A percentile compares a stretch with the other conserved stretches of the same genome.
phyloP scores from a whole-genome alignment of 2,888 invertebrate genomes.

The Philereme transversata region DNA sequence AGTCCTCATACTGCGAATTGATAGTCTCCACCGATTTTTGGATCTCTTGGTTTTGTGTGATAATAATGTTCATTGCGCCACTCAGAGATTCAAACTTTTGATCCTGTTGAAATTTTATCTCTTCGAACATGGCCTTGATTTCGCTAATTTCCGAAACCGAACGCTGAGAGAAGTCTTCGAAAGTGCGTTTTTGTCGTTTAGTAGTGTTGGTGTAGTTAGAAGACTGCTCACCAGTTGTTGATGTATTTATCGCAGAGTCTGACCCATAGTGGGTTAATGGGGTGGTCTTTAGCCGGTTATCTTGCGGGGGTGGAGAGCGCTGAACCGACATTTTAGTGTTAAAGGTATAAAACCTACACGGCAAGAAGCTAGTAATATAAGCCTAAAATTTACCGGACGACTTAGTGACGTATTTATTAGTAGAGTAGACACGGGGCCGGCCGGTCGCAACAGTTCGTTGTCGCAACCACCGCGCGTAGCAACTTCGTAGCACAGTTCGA shows the following conservation, averaged over 20 bases:
- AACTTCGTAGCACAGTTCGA: no score
- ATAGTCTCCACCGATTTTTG: constrained; percentile 20
- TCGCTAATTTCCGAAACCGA: not conserved
- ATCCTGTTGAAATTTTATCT: constrained; percentile 5
- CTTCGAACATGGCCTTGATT: constrained; percentile 6
- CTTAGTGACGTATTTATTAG: no score
- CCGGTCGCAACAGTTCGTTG: no score
- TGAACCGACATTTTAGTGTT: constrained; percentile 5
- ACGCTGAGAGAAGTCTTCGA: not conserved
- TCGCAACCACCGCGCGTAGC: no score
- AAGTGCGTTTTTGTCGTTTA: constrained; percentile 9
- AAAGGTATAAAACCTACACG: no score
- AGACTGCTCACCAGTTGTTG: not conserved
- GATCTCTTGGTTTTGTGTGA: constrained; percentile 24
- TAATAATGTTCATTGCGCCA: not conserved
- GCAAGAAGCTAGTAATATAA: no score
- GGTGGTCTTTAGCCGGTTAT: not conserved
- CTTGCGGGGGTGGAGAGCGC: not conserved
- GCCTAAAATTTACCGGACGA: no score
- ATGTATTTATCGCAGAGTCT: constrained; percentile 5
- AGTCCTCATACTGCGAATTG: constrained; percentile 16
- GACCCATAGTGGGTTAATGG: constrained; percentile 4
- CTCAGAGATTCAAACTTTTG: constrained; percentile 6
- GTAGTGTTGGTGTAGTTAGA: not conserved
- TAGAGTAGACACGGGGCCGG: no score